A percentile compares a stretch with the other conserved stretches of the same genome.
Evolutionary conservation across 2,888 invertebrate species (phyloP).

Genomic region (Meta bourneti): DNA sequence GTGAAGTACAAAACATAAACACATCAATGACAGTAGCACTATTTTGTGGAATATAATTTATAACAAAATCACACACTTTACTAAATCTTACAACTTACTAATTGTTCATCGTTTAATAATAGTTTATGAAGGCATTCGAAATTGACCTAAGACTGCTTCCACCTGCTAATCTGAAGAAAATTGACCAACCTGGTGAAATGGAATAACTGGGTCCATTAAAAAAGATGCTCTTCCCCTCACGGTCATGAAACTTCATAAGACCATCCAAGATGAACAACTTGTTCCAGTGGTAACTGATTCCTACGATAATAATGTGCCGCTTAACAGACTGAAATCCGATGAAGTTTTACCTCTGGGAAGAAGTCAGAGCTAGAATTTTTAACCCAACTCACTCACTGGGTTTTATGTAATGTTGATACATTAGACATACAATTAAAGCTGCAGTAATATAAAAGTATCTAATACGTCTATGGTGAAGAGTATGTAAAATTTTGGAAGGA

Average conservation of each 20-base stretch:
- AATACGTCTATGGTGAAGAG: no score
- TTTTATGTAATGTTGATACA: no score
- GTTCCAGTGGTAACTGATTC: neutral
- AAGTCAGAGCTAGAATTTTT: neutral
- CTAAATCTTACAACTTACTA: no score
- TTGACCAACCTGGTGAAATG: neutral
- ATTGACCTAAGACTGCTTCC: neutral
- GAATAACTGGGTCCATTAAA: neutral
- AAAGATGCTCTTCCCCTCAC: neutral
- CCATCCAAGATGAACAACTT: neutral
- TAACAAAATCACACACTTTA: no score
- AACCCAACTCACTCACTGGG: no score
- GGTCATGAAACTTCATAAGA: no score
- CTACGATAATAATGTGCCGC: neutral
- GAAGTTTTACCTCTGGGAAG: neutral
- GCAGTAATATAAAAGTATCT: no score
- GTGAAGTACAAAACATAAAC: no score
- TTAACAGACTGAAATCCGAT: neutral
- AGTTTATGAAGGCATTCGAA: neutral
- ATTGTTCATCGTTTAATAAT: neutral
- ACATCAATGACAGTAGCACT: no score
- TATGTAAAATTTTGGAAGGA: no score
- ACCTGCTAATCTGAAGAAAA: neutral
- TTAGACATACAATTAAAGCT: no score
- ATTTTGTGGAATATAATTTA: no score